Base-by-base conservation (phyloP, 2,797 vertebrate genomes). In the Chrysolophus pictus region DNA sequence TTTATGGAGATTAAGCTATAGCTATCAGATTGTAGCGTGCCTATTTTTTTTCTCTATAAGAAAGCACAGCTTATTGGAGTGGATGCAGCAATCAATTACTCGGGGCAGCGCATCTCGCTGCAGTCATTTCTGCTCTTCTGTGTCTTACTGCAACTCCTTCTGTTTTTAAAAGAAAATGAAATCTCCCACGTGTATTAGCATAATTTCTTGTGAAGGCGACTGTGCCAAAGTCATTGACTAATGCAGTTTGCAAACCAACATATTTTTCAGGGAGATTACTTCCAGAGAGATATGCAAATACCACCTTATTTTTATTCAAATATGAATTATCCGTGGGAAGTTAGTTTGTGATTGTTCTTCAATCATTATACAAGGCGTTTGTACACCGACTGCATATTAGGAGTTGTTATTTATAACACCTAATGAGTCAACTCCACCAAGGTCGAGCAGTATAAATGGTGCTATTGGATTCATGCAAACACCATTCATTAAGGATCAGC, bases 331-430 rank as follows among this genome's bases (percentile, higher is more conserved):
- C 80, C 21, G 85, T 33, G 77, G 87, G 85, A 46, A 91, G 95
- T 96, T 35, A 90, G 73, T 76, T 72, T 73, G 84, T 73, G 87
- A 80, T 95, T 92, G 90, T 90, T 93, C 73, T 79, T 37, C 42
- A 77, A 31, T 88, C 75, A 65, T 84, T 87, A 39, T 3, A 63
- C 62, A 35, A 84, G 46, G 44, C 68, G 23, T 31, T 73, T 11
- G 74, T 53, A 62, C 89, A 46, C 58, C 42, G 86, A 6, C 58
- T 85, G 90, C 72, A 23, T 65, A 65, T 72, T 74, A 79, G 68
- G 69, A 80, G 78, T 1, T 65, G 88, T 69, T 96, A 94, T 94
- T 89, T 85, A 83, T 94, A 93, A 89, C 75, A 22, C n/a, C 87
- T 80, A 80, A 60, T 87, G 76, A 94, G 35, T 58, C 75, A 58